phyloP scores from a whole-genome alignment of 2,888 invertebrate species.

The Luffia ferchaultella region DNA sequence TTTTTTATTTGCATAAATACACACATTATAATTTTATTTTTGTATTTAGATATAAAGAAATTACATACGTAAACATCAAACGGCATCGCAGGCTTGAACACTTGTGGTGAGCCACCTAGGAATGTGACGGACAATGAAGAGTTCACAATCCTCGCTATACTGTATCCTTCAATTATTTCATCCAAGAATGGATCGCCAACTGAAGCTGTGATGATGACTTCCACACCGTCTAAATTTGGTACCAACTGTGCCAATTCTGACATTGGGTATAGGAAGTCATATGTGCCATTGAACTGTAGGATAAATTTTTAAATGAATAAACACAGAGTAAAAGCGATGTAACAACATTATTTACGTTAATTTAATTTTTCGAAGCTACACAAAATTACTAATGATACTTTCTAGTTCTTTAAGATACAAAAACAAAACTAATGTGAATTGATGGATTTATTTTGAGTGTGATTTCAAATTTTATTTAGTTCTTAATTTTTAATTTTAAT shows the following conservation, averaged over 20 bases:
- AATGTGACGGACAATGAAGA: constrained; percentile 85
- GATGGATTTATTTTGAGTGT: no score
- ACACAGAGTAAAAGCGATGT: not conserved
- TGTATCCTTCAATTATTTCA: constrained; percentile 85
- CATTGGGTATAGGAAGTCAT: constrained; percentile 88
- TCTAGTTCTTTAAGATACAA: no score
- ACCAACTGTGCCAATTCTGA: constrained; percentile 75
- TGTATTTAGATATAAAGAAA: not conserved
- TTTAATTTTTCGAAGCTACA: no score
- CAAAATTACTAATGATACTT: no score
- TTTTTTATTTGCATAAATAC: no score
- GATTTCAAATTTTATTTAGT: no score
- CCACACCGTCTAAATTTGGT: constrained; percentile 76
- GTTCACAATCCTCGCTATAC: constrained; percentile 87
- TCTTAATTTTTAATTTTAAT: no score
- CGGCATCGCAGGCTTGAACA: constrained; percentile 96
- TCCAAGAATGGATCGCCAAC: constrained; percentile 89
- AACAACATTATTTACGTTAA: not conserved
- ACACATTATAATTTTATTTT: no score
- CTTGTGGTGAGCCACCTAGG: constrained; percentile 89
- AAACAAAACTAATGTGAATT: no score
- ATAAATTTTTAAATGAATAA: constrained; percentile 2
- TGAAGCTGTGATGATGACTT: constrained; percentile 83
- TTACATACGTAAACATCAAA: constrained; percentile 81
- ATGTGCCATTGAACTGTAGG: constrained; percentile 85